phyloP scores from a whole-genome alignment of 2,113 vertebrate species.

The Pitta sordida region DNA sequence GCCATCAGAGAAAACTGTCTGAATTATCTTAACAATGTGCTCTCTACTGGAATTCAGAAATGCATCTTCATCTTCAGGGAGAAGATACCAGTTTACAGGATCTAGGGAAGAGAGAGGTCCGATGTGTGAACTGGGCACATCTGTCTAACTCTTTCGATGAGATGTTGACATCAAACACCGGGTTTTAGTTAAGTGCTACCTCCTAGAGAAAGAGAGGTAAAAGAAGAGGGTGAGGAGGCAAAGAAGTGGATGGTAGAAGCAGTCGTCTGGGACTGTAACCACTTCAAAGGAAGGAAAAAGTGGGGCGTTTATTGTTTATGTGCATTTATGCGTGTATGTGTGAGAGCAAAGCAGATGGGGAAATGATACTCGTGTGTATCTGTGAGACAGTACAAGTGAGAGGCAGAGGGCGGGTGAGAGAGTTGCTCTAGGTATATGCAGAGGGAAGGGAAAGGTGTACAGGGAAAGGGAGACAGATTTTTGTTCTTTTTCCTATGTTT shows the following conservation, averaged over 20 bases:
- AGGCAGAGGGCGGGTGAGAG: neutral
- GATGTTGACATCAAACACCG: fast-evolving
- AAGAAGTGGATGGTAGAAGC: neutral
- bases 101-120: neutral
- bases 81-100: neutral
- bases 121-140: neutral
- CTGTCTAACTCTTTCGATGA: neutral
- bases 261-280: neutral
- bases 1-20: constrained; percentile 29
- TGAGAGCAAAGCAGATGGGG: neutral
- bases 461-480: neutral
- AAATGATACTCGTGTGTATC: neutral
- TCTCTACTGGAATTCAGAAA: constrained; percentile 15
- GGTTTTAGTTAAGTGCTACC: neutral
- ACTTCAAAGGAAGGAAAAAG: neutral
- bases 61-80: neutral
- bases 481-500: neutral
- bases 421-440: neutral
- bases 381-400: neutral
- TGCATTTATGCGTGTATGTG: neutral
- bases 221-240: neutral
- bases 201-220: neutral
- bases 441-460: neutral
- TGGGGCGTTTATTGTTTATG: neutral
- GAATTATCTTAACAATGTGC: neutral